These are phyloP conservation scores for Coenobita brevimanus DNA, from an alignment of 1,140 invertebrate genomes.

Conservation along the genomic window DNA sequence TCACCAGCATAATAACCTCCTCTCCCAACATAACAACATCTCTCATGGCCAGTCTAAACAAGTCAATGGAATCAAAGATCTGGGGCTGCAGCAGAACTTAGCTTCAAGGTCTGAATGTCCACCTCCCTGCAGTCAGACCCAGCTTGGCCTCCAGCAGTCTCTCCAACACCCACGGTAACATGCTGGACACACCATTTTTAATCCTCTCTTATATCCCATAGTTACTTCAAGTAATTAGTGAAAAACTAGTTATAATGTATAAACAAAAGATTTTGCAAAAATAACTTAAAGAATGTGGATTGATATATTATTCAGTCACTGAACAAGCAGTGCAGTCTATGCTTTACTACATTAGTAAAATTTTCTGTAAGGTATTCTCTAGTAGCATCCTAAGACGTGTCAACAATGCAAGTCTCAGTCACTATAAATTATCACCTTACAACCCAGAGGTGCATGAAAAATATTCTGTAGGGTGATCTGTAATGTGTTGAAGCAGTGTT, in stretches of 20 bases:
- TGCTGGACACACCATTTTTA: neutral
- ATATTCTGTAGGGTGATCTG: neutral
- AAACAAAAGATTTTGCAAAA: neutral
- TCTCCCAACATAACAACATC: no score
- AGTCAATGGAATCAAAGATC: conserved; percentile 39
- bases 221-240: neutral
- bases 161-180: conserved; percentile 31
- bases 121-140: neutral
- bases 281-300: neutral
- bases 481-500: neutral
- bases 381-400: no score
- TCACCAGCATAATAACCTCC: no score
- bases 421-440: neutral
- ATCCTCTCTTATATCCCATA: neutral
- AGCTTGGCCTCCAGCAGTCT: neutral
- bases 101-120: neutral
- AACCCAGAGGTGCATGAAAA: neutral
- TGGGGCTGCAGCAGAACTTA: conserved; percentile 1
- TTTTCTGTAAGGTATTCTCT: no score
- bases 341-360: no score
- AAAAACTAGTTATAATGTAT: neutral
- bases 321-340: no score
- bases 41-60: neutral
- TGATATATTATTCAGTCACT: neutral
- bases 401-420: neutral